Base-by-base conservation (phyloP, 2,888 invertebrate genomes). In the Chrysolina americana region DNA sequence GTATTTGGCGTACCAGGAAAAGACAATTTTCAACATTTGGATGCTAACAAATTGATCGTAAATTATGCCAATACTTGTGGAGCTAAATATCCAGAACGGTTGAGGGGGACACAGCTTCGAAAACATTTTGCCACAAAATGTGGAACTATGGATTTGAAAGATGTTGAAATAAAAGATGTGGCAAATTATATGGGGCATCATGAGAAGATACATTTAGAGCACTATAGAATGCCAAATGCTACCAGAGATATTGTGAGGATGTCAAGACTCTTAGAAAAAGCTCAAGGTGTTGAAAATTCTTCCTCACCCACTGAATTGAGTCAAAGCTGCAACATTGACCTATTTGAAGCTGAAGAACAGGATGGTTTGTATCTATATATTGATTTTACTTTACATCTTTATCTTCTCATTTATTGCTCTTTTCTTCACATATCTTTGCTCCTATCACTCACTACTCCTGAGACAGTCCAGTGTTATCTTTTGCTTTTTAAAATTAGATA, bases 1-100 rank as follows among this genome's bases (percentile, higher is more conserved):
- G 17, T 70, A 70, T 70, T 70, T 70, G 70, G 70, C 47, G 13
- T 71, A 41, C 65, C 71, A 44, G 65, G 53, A 41, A 65, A 69
- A 23, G 23, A 23, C 53, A 23, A 50, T 15, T n/a, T 23, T 63
- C 47, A 17, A 48, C 70, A 70, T 70, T 48, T 70, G 23, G 11
- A 23, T 21, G 65, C 64, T 15, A 53, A 21, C 17, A 64, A 65
- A 71, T 56, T 71, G 36, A 65, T n/a, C n/a, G n/a, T n/a, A n/a
- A n/a, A n/a, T n/a, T n/a, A n/a, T n/a, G n/a, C n/a, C n/a, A n/a
- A n/a, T n/a, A n/a, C n/a, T n/a, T n/a, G n/a, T n/a, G n/a, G n/a
- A n/a, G n/a, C n/a, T n/a, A n/a, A n/a, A n/a, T n/a, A n/a, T n/a
- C n/a, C n/a, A n/a, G n/a, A n/a, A n/a, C n/a, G n/a, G n/a, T n/a